Base-by-base conservation (phyloP, 2,888 invertebrate genomes). In the Drosophila meridionalis region DNA sequence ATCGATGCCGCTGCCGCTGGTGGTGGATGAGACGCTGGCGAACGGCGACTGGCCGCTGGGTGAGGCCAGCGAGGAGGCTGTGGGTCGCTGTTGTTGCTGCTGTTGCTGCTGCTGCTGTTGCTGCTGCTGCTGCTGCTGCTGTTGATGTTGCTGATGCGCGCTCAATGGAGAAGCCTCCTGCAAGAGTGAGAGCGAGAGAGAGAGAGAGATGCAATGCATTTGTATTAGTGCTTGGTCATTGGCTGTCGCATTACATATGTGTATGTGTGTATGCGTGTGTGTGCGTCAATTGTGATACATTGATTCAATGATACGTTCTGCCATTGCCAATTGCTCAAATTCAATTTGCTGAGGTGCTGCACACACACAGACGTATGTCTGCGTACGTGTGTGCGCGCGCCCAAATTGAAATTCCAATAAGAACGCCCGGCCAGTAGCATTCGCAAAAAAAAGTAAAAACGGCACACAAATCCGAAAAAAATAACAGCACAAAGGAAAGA, bases 161-260 rank as follows among this genome's bases (percentile, higher is more conserved):
- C 91, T 93, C 82, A 92, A 75, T 82, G 92, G 93, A 91, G 92
- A 92, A 86, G 92, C 87, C 85, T 92, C 93, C 93, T 92, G 50
- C 34, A 28, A 12, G n/a, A 36, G 11, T 40, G n/a, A 26, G 36
- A n/a, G 20, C 30, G 11, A 55, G 6, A 56, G 26, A 53, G 5
- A 57, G 53, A 50, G 26, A 26, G 73, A 8, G 34, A 34, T 34
- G 34, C 6, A 34, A 38, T n/a, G 47, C 59, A 55, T 53, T 62
- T 47, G 47, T 50, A 48, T 67, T 42, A 58, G 66, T 67, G 68
- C 34, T 42, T 67, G 50, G 60, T 52, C 64, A 73, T 79, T 74
- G 76, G 75, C 66, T 72, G 69, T 65, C 53, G 38, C n/a, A 45
- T 45, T 59, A 32, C 52, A 52, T 43, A 34, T 55, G 28, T 64